These are phyloP conservation scores for Caenorhabditis afra DNA, from an alignment of 2,888 invertebrate species.

Conservation along the genomic window DNA sequence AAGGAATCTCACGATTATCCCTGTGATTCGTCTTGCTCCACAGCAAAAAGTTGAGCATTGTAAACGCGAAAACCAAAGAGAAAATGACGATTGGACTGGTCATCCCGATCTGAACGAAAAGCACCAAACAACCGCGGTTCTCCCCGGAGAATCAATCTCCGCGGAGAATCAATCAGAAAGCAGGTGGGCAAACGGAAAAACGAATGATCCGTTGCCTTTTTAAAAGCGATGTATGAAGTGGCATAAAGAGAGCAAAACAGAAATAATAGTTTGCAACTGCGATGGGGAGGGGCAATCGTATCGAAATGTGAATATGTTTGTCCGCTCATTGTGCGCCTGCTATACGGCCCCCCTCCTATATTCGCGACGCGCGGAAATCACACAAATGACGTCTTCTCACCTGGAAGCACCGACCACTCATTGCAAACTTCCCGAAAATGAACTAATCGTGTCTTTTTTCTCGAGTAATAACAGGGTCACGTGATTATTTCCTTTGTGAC, in stretches of 20 bases:
- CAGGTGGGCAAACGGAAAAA: constrained; percentile 16
- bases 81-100: background rate
- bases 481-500: too few species aligned
- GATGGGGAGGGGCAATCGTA: too few species aligned
- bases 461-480: too few species aligned
- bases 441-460: too few species aligned
- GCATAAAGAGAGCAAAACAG: background rate
- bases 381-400: background rate
- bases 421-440: too few species aligned
- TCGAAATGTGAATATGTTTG: too few species aligned
- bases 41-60: background rate
- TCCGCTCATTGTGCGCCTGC: too few species aligned
- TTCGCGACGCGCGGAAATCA: background rate
- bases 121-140: constrained; percentile 2
- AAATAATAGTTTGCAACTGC: too few species aligned
- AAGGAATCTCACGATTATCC: background rate
- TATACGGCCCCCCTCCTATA: too few species aligned
- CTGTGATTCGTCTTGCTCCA: background rate
- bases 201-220: background rate
- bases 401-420: too few species aligned
- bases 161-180: background rate
- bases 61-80: background rate
- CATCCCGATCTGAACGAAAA: constrained; percentile 1
- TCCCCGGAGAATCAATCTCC: too few species aligned
- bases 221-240: too few species aligned